Percentiles rank a stretch among this genome's conserved stretches.
Conservation (phyloP, 64 coral and sea anemone species). For the Montipora cactus region DNA sequence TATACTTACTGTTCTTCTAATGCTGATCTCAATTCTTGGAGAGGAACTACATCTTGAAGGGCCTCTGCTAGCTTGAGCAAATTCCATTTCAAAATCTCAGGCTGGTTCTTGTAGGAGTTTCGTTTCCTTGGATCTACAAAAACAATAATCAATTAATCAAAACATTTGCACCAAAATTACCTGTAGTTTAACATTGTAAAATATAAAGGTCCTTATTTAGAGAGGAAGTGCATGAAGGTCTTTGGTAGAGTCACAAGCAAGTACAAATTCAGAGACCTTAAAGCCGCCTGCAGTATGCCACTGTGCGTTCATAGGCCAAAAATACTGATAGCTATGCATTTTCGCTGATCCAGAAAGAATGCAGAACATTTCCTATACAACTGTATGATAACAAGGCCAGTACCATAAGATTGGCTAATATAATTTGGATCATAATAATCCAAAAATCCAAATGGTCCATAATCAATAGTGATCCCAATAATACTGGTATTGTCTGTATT, state of each 20-base stretch:
- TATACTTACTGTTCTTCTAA: conserved; percentile 92
- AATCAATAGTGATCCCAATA: conserved; percentile 97
- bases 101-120: conserved; percentile 83
- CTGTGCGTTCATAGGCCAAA: too few species aligned
- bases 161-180: too few species aligned
- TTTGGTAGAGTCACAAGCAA: too few species aligned
- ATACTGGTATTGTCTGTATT: conserved; percentile 99
- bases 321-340: too few species aligned
- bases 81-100: conserved; percentile 97
- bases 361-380: not conserved
- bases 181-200: too few species aligned
- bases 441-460: conserved; percentile 98
- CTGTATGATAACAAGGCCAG: not conserved
- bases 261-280: too few species aligned
- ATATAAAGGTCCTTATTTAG: too few species aligned
- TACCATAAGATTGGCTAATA: conserved; percentile 90
- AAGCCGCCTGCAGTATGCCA: too few species aligned
- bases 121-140: conserved; percentile 67
- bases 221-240: too few species aligned
- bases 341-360: too few species aligned
- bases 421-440: conserved; percentile 90
- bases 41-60: conserved; percentile 75
- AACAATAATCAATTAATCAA: not conserved
- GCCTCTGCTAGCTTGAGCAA: conserved; percentile 92
- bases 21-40: conserved; percentile 64